Base-by-base conservation (phyloP, 2,797 vertebrate genomes). In the Gymnodraco acuticeps region DNA sequence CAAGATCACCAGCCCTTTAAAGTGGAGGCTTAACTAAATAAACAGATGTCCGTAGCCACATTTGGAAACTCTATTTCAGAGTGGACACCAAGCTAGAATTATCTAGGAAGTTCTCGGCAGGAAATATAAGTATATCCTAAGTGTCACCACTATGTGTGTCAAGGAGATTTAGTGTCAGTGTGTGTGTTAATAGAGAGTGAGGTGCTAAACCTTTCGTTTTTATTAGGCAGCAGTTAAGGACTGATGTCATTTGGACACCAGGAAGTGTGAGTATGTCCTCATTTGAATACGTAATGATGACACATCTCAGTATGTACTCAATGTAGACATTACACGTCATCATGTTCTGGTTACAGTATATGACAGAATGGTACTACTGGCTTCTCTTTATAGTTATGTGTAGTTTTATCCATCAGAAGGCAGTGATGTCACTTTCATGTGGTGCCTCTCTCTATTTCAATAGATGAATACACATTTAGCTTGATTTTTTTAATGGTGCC, bases 161-260 rank as follows among this genome's bases (percentile, higher is more conserved):
- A 6, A 50, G 31, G 45, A 60, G 38, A 70, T 33, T 73, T 45
- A 9, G 73, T 68, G 38, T 72, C 61, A 77, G 14, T 52, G 73
- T 66, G 54, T 73, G 54, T 73, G 65, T 82, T 77, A 67, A 73
- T 53, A 62, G 75, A 14, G 23, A 14, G 5, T 63, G 64, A 77
- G 63, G 71, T 83, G 75, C 64, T 80, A 81, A 83, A 74, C n/a
- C 9, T 69, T 75, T 45, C 53, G 42, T 64, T 65, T 43, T 74
- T 62, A 61, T 73, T 17, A 64, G 19, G 13, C 56, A 56, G 43
- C 53, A 67, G 64, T 59, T 58, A 41, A 10, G 53, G 38, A 27
- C 7, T 43, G 61, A 75, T 70, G 41, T 80, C 43, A 79, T n/a
- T 20, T 45, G 15, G 11, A 46, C 27, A 23, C 50, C 9, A 10